phyloP scores from a whole-genome alignment of 2,797 vertebrate species.

The Hozukius guyotensis region DNA sequence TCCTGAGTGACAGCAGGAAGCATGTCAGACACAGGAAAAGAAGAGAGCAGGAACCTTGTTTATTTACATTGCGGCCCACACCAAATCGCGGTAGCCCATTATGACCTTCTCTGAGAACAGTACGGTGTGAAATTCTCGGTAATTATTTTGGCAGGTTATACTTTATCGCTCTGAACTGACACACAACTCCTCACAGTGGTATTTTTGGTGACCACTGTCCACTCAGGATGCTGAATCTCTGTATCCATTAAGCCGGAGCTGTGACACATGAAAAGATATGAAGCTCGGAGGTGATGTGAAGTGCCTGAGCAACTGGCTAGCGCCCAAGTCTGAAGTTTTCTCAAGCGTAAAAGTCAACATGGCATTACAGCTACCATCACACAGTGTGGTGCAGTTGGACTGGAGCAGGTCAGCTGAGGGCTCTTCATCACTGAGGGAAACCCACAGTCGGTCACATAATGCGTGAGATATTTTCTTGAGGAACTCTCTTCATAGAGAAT shows the following conservation, averaged over 20 bases:
- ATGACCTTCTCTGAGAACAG: neutral
- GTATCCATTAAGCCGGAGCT: conserved; percentile 18
- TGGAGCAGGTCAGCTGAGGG: conserved; percentile 20
- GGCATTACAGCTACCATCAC: conserved; percentile 52
- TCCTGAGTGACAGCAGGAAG: conserved; percentile 9
- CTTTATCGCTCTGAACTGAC: neutral
- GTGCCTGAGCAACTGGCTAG: conserved; percentile 50
- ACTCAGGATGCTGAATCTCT: neutral
- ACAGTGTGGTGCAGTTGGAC: conserved; percentile 20
- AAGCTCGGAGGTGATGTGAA: conserved; percentile 48
- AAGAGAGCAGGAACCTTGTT: neutral
- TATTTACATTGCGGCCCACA: neutral
- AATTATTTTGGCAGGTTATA: neutral
- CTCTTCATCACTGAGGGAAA: conserved; percentile 10
- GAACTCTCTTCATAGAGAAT: neutral
- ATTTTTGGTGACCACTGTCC: conserved; percentile 1
- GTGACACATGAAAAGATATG: conserved; percentile 34
- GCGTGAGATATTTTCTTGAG: neutral
- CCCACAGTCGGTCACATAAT: neutral
- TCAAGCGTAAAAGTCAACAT: conserved; percentile 71
- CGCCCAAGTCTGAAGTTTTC: conserved; percentile 39
- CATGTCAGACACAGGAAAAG: neutral
- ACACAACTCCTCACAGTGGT: neutral
- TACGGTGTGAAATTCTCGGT: neutral
- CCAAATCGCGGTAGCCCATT: neutral